phyloP scores from a whole-genome alignment of 2,113 vertebrate species.

The Syngnathus typhle region DNA sequence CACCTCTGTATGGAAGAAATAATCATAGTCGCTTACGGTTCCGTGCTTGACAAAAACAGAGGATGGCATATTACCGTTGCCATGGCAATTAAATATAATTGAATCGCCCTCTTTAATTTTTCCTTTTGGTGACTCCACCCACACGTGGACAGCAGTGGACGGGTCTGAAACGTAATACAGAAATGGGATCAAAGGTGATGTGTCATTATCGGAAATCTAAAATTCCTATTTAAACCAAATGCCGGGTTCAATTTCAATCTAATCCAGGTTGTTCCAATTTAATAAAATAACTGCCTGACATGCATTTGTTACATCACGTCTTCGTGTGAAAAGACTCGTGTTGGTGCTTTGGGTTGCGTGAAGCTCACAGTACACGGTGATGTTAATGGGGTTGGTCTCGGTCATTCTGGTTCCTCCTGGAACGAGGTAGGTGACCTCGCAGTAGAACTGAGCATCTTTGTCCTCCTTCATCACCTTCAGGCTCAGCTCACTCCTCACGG shows the following conservation, averaged over 20 bases:
- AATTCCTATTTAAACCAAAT: background rate
- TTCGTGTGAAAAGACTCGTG: background rate
- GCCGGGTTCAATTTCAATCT: background rate
- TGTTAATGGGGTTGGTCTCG: conserved; percentile 52
- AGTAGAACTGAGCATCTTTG: conserved; percentile 74
- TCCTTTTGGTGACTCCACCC: conserved; percentile 57
- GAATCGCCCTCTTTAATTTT: conserved; percentile 58
- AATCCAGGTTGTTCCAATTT: background rate
- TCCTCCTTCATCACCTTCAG: conserved; percentile 70
- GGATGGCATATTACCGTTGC: conserved; percentile 38
- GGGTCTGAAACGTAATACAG: conserved; percentile 50
- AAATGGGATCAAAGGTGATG: background rate
- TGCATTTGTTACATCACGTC: background rate
- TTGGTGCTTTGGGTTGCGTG: background rate
- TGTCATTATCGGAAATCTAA: background rate
- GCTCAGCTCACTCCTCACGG: conserved; percentile 71
- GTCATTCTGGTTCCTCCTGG: conserved; percentile 48
- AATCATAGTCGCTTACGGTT: conserved; percentile 21
- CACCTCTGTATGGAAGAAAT: background rate
- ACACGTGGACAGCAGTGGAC: conserved; percentile 33
- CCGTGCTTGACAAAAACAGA: accelerated
- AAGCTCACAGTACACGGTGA: conserved; percentile 81
- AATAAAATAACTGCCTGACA: background rate
- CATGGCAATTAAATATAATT: conserved; percentile 31
- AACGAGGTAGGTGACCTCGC: conserved; percentile 75